phyloP scores from a whole-genome alignment of 2,888 invertebrate species.

The Drosophila suboccidentalis region DNA sequence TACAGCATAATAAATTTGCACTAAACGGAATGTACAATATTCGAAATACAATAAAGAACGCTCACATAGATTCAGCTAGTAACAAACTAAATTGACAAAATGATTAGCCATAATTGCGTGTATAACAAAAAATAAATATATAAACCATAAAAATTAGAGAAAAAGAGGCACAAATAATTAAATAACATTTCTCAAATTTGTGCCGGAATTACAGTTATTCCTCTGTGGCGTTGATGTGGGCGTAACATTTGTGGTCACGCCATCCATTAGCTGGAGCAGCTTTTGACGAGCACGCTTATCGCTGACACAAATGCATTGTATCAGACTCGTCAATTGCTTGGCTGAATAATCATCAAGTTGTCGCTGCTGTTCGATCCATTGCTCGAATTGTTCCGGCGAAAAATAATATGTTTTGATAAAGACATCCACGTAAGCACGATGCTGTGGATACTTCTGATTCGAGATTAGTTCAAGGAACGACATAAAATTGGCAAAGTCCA shows the following conservation, averaged over 20 bases:
- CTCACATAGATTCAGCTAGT: constrained; percentile 47
- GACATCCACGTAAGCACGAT: constrained; percentile 95
- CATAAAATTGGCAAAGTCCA: constrained; percentile 98
- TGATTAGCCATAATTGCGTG: constrained; percentile 17
- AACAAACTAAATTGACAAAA: constrained; percentile 42
- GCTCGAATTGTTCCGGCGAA: constrained; percentile 94
- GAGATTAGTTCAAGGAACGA: constrained; percentile 96
- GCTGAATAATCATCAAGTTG: constrained; percentile 95
- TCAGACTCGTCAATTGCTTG: constrained; percentile 93
- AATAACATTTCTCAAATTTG: constrained; percentile 69
- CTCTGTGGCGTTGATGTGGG: constrained; percentile 66
- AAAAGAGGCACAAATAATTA: constrained; percentile 16
- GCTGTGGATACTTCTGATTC: constrained; percentile 93
- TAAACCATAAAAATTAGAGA: constrained; percentile 5
- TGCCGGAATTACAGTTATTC: constrained; percentile 42
- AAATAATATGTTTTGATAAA: constrained; percentile 99
- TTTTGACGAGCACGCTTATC: constrained; percentile 94
- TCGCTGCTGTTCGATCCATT: constrained; percentile 94
- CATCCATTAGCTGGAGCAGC: constrained; percentile 90
- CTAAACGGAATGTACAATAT: constrained; percentile 72
- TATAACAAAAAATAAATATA: constrained; percentile 38
- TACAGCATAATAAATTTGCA: constrained; percentile 58
- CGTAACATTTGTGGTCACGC: constrained; percentile 60
- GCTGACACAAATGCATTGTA: constrained; percentile 94
- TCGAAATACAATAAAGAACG: constrained; percentile 30